Base-by-base conservation (phyloP, 2,113 vertebrate genomes). In the Theristicus caerulescens region DNA sequence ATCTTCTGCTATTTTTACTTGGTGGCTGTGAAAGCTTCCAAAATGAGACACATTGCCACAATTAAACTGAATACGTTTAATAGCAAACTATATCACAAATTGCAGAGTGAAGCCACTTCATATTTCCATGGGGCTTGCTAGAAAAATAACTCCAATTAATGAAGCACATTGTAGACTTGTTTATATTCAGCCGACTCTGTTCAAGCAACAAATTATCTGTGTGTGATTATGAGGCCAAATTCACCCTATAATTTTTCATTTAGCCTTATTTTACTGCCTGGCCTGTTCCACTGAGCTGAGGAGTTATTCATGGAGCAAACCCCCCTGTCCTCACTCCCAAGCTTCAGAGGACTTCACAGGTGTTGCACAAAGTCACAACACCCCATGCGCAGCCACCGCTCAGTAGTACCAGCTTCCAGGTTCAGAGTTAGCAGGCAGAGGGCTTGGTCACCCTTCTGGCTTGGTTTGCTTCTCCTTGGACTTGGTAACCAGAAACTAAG, bases 121-220 rank as follows among this genome's bases (percentile, higher is more conserved):
- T 87, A 90, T 97, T 94, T 97, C 77, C 83, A 72, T 73, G 66
- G 62, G 83, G 66, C 62, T 94, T 89, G 58, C 86, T 93, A 77
- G 93, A 89, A 94, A 97, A 96, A 97, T 82, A 95, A 74, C 74
- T 94, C 57, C 61, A 89, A 96, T 94, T 97, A 97, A 95, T 95
- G 94, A 94, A 66, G 73, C 91, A 90, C 74, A 82, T 82, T 91
- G 54, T 82, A 92, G 77, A n/a, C 62, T 96, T 94, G 89, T 97
- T 97, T 97, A 82, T 93, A 89, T 86, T 96, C 83, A 90, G 46
- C 66, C 8, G 13, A 73, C 70, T 95, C 83, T 72, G 66, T 95
- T 94, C 61, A 72, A 85, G 84, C 84, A 95, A 93, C 93, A 94
- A 95, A 97, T 96, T 80, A 91, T 97, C 83, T 94, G 32, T 69